Evolutionary conservation across 2,113 vertebrate species (phyloP), one percentile per base, ranked within the genome.

Genomic region (Barbus barbus): DNA sequence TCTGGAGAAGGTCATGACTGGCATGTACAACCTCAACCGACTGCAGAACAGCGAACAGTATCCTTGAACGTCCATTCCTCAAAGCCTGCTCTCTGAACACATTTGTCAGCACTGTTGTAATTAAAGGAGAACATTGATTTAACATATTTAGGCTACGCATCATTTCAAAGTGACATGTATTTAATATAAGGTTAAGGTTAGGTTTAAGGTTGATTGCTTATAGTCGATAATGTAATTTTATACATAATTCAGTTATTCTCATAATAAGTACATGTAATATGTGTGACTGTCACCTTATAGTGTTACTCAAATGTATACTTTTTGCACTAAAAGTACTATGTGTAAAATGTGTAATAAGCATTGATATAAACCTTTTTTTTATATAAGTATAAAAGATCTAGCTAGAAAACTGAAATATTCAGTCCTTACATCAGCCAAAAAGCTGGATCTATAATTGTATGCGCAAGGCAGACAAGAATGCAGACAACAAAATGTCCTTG

Each of bases 361-460:
- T 61, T 61, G 13, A 28, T 14, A 28, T 28, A 7, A 16, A 63
- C n/a, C n/a, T n/a, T n/a, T n/a, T n/a, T n/a, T n/a, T n/a, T n/a
- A 36, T 4, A 4, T 3, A 5, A 36, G 33, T 36, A n/a, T 36
- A 0, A 4, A 36, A 36, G 33, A 4, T 36, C 33, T 36, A 3
- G 33, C 33, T 36, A 33, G 2, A 36, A 36, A 36, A 36, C 5
- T 36, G 2, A 36, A 36, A 36, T 44, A 46, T 79, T 58, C 7
- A 46, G 86, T 93, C 95, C 96, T 98, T 96, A 96, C 89, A 93
- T 93, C 88, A 48, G 18, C 72, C 36, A 6, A 26, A 81, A 89
- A 99, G 97, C 92, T 99, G 98, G 98, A 96, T 99, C 75, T 95
- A 97, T 82, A 94, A 93, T 77, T 98, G 97, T 90, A 95, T 99